Conservation (phyloP, 1,140 invertebrate genomes). For the Panonychus citri region DNA sequence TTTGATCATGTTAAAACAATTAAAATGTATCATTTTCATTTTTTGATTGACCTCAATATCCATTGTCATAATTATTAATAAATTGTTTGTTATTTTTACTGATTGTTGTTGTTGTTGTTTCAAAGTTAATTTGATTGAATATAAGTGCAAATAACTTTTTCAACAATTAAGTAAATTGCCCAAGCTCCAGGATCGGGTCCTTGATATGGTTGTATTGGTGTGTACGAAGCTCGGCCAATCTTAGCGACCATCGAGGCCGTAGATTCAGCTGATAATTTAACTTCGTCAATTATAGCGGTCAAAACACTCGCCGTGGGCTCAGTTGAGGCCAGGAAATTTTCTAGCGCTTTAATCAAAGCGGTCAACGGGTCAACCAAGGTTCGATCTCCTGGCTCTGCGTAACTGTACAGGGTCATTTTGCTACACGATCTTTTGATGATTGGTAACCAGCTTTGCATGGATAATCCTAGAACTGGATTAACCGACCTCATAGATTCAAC, state of each 20-base stretch:
- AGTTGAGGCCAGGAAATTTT: background rate
- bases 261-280: slow-evolving; percentile 1
- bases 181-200: background rate
- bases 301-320: background rate
- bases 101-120: no score
- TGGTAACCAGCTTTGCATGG: slow-evolving; percentile 23
- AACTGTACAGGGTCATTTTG: slow-evolving; percentile 42
- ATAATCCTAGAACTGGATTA: background rate
- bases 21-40: no score
- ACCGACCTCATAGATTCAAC: slow-evolving; percentile 14
- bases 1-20: no score
- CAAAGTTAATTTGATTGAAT: no score
- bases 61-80: no score
- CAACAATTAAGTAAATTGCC: background rate
- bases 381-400: slow-evolving; percentile 43
- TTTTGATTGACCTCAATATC: no score
- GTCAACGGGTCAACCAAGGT: slow-evolving; percentile 33
- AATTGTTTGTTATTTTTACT: no score
- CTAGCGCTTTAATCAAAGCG: background rate
- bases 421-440: slow-evolving; percentile 29
- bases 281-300: background rate
- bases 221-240: slow-evolving; percentile 26
- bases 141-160: no score
- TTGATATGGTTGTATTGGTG: background rate
- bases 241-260: slow-evolving; percentile 33